A percentile compares a stretch with the other conserved stretches of the same genome.
Conservation (phyloP, 2,888 invertebrate genomes). For the Phasia obesa region DNA sequence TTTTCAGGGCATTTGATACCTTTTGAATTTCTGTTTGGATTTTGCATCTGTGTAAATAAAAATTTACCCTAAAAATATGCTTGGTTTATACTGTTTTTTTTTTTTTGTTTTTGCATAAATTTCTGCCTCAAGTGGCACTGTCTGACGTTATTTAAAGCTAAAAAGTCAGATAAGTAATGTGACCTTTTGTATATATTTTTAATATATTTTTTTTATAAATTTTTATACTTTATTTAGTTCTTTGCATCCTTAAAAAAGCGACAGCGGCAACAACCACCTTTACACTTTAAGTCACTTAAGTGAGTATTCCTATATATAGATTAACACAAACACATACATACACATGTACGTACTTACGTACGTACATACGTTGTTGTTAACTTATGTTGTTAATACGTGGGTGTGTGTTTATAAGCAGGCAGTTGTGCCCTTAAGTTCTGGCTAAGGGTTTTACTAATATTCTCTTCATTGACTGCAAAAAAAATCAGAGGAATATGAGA, state of each 20-base stretch:
- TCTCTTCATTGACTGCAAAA: no score
- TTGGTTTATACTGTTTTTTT: no score
- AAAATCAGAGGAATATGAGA: no score
- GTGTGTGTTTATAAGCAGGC: neutral
- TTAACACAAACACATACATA: no score
- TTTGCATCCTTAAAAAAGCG: constrained; percentile 42
- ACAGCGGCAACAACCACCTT: constrained; percentile 44
- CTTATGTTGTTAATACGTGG: no score
- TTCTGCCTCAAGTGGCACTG: constrained; percentile 62
- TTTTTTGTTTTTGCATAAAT: constrained; percentile 13
- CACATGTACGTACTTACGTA: neutral
- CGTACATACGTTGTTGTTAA: neutral
- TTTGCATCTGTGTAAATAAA: neutral
- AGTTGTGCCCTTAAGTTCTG: constrained; percentile 1
- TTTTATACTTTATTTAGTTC: constrained; percentile 8
- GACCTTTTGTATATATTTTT: constrained; percentile 62
- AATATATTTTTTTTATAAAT: constrained; percentile 9
- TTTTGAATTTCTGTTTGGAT: neutral
- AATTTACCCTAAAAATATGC: constrained; percentile 42
- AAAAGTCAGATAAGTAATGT: constrained; percentile 70
- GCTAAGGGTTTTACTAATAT: neutral
- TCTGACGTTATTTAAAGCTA: constrained; percentile 58
- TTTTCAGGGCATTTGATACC: neutral
- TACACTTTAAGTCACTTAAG: no score
- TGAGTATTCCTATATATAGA: no score